Evolutionary conservation across 1,140 invertebrate genomes (phyloP).

Genomic region (Nasonia longicornis): DNA sequence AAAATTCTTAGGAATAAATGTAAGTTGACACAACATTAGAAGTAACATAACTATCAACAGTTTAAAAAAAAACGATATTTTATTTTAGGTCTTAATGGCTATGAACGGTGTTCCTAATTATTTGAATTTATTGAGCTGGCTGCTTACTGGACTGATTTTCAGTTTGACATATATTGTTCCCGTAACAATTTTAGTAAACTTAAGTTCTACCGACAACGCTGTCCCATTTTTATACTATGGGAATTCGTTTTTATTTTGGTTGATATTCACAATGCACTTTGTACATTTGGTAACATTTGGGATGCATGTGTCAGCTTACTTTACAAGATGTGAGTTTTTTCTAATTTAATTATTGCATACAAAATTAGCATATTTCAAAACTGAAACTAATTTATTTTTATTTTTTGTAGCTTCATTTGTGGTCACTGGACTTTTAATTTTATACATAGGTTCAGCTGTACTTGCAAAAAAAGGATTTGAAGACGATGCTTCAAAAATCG

Average conservation of each 20-base stretch:
- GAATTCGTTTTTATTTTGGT: constrained; percentile 6
- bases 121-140: constrained; percentile 5
- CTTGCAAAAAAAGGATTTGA: not conserved
- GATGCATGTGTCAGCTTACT: constrained; percentile 18
- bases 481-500: constrained; percentile 37
- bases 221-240: not conserved
- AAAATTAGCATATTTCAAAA: not conserved
- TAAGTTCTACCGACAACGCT: not conserved
- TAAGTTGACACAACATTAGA: not conserved
- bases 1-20: constrained; percentile 19
- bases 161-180: not conserved
- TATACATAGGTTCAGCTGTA: not conserved
- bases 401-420: not conserved
- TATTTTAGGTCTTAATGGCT: not conserved
- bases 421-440: not conserved
- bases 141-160: constrained; percentile 1
- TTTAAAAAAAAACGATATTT: not conserved
- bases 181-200: not conserved
- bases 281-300: not conserved
- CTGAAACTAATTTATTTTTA: not conserved
- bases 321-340: constrained; percentile 13
- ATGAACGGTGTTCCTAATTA: constrained; percentile 18
- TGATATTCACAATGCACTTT: not conserved
- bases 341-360: not conserved
- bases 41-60: no score